A percentile compares a stretch with the other conserved stretches of the same genome.
Evolutionary conservation across 2,113 vertebrate genomes (phyloP).

Genomic region (Oxyruncus cristatus): DNA sequence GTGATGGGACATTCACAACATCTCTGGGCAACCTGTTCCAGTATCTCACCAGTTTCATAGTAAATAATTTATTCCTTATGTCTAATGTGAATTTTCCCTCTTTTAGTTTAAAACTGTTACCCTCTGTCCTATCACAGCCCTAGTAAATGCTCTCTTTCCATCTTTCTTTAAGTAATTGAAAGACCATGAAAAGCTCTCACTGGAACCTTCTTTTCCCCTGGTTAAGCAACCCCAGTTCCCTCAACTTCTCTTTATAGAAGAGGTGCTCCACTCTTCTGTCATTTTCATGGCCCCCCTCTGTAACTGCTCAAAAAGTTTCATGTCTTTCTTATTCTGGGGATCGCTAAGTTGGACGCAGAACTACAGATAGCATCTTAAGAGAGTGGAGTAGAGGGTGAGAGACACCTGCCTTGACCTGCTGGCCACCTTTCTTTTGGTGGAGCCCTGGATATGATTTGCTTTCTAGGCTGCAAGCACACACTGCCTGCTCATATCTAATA

Average conservation of each 20-base stretch:
- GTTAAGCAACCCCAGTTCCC: background rate
- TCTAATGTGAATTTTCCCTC: background rate
- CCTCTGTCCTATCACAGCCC: background rate
- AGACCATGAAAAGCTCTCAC: background rate
- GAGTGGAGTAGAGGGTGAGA: background rate
- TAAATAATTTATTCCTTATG: background rate
- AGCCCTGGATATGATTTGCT: background rate
- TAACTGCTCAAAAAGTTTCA: rapidly evolving
- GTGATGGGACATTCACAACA: no score
- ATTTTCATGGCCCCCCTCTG: background rate
- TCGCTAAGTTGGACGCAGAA: rapidly evolving
- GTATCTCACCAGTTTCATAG: background rate
- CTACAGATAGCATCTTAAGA: background rate
- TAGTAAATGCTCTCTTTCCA: background rate
- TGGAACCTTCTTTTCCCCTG: background rate
- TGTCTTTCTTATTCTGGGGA: background rate
- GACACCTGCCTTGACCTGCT: background rate
- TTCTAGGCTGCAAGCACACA: background rate
- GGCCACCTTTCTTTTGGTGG: background rate
- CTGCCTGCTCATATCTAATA: background rate
- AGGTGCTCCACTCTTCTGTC: background rate
- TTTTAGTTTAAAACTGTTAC: background rate
- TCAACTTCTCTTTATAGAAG: background rate
- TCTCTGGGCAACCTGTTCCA: background rate
- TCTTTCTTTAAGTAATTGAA: background rate